Conservation (phyloP, 2,113 vertebrate genomes). For the Perccottus glenii region DNA sequence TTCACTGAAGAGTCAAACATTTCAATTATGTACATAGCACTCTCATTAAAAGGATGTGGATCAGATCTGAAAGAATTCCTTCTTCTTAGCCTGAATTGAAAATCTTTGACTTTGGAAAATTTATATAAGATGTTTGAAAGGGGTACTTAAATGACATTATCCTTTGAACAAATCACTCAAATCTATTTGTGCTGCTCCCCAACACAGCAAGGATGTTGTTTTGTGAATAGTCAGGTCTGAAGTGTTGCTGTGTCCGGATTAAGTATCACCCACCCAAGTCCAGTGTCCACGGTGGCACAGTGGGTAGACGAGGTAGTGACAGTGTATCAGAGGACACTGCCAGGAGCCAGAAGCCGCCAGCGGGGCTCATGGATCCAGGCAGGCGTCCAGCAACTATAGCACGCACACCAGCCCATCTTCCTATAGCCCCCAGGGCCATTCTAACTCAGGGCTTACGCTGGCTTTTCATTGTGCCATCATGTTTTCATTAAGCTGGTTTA, state of each 20-base stretch:
- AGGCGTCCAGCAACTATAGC: constrained; percentile 74
- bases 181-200: no score
- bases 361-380: constrained; percentile 67
- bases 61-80: not conserved
- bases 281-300: not conserved
- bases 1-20: not conserved
- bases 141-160: no score
- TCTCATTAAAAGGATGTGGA: no score
- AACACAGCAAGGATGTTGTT: no score
- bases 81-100: not conserved
- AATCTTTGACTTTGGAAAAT: no score
- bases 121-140: no score
- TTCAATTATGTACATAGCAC: no score
- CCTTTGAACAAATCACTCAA: no score
- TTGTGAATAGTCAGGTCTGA: no score
- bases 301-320: not conserved
- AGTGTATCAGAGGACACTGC: not conserved
- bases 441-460: constrained; percentile 73
- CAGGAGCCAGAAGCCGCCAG: constrained; percentile 56
- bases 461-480: constrained; percentile 75
- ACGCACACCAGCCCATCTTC: constrained; percentile 80
- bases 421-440: constrained; percentile 68
- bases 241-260: no score
- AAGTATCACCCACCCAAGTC: no score
- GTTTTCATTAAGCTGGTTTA: constrained; percentile 81